Conservation (phyloP, 2,113 vertebrate species). For the Oryzias curvinotus region DNA sequence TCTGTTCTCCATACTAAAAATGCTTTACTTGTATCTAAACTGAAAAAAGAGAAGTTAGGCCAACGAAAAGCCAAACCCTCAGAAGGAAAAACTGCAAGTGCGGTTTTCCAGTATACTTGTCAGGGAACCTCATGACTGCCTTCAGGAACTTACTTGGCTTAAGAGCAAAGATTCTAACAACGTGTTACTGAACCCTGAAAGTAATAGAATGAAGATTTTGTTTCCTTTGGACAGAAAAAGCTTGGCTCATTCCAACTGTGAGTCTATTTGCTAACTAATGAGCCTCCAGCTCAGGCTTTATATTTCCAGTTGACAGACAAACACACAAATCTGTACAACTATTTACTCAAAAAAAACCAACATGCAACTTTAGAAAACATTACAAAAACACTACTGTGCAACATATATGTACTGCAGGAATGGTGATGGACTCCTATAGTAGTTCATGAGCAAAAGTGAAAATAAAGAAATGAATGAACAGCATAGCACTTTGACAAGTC, state of each 20-base stretch:
- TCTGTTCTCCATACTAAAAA: no score
- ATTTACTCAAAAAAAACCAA: background rate
- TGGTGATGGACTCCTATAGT: no score
- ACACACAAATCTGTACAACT: background rate
- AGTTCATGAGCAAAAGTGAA: no score
- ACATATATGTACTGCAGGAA: no score
- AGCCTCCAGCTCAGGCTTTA: constrained; percentile 1
- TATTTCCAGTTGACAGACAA: background rate
- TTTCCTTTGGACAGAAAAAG: constrained; percentile 1
- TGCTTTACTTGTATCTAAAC: no score
- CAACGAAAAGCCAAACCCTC: background rate
- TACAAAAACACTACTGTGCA: no score
- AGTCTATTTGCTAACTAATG: constrained; percentile 5
- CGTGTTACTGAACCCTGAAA: background rate
- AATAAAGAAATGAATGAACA: constrained; percentile 4
- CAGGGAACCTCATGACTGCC: background rate
- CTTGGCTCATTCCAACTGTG: background rate
- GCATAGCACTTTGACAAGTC: constrained; percentile 32
- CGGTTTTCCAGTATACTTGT: background rate
- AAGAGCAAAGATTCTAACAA: constrained; percentile 5
- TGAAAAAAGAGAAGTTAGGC: no score
- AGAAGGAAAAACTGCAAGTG: background rate
- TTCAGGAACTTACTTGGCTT: background rate
- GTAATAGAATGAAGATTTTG: background rate
- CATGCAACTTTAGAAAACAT: background rate